These are phyloP conservation scores for Pogonus chalceus DNA, from an alignment of 1,140 invertebrate species.

Conservation along the genomic window DNA sequence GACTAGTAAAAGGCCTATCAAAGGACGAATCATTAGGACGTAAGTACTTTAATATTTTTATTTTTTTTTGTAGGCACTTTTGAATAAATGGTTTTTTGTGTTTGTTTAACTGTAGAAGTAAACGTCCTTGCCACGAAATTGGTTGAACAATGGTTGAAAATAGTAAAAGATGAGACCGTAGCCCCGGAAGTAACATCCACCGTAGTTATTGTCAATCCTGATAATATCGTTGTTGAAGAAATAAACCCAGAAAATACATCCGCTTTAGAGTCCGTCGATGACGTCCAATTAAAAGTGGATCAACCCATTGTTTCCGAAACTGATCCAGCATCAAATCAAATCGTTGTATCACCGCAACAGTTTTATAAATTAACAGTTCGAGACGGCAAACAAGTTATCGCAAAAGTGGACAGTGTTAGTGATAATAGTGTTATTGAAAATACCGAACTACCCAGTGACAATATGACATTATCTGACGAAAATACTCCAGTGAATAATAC, in stretches of 20 bases:
- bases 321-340: constrained; percentile 17
- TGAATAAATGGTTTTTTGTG: constrained; percentile 10
- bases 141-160: constrained; percentile 84
- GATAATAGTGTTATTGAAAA: constrained; percentile 16
- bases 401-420: constrained; percentile 40
- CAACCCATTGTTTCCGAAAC: constrained; percentile 15
- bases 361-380: constrained; percentile 60
- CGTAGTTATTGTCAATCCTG: constrained; percentile 8
- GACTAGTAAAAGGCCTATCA: constrained; percentile 79
- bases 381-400: constrained; percentile 62
- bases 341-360: constrained; percentile 27
- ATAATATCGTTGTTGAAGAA: constrained; percentile 10
- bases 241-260: background rate
- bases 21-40: constrained; percentile 70
- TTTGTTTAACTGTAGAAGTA: constrained; percentile 49
- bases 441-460: constrained; percentile 8
- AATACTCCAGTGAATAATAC: background rate
- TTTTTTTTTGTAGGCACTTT: background rate
- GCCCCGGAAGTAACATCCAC: constrained; percentile 13
- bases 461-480: background rate
- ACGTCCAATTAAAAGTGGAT: constrained; percentile 8
- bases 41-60: constrained; percentile 36
- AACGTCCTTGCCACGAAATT: constrained; percentile 62
- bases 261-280: constrained; percentile 6
- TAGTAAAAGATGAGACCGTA: constrained; percentile 58